Base-by-base conservation (phyloP, 30 jellyfish, hydroid and myxozoan genomes). In the Clytia hemisphaerica region DNA sequence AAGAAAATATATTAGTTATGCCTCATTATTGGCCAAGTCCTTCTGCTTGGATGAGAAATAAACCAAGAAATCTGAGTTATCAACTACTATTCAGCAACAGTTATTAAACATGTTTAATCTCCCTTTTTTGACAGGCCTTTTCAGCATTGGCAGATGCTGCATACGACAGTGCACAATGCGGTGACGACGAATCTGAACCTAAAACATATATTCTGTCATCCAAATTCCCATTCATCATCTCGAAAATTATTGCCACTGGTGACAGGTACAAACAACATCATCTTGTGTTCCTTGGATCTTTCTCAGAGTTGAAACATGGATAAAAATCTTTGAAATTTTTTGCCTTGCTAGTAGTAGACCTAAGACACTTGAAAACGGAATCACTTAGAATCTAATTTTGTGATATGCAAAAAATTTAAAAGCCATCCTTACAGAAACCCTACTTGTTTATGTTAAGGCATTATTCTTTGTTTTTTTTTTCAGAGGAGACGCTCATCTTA, bases 131-230 rank as follows among this genome's bases (percentile, higher is more conserved):
- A 12, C 47, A 89, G 98, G 98, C 98, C 1, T 89, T 89, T 48
- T 89, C 98, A 12, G 80, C 98, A 2, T 26, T 89, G 72, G 98
- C 95, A 21, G 98, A 89, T 53, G 94, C 98, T 59, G 94, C 98
- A 0, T 89, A 71, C 58, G 95, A 89, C 30, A 80, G 61, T 51
- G 87, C 98, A 18, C 19, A 26, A 4, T 73, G 78, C 2, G 25
- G 77, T 4, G 71, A 77, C 6, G 94, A 78, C 36, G 98, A 81
- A 4, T 93, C 80, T 4, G 98, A 81, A 16, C 95, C 98, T 15
- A 37, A 27, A 5, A 80, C 98, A 21, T 76, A 68, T 72, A 64
- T 76, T 63, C 47, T 89, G 9, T 89, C 98, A 26, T 72, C 60
- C 19, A 89, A 76, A 61, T 89, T 89, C 70, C 54, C 71, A 16